Base-by-base conservation (phyloP, 1,140 invertebrate genomes). In the Colletes latitarsis region DNA sequence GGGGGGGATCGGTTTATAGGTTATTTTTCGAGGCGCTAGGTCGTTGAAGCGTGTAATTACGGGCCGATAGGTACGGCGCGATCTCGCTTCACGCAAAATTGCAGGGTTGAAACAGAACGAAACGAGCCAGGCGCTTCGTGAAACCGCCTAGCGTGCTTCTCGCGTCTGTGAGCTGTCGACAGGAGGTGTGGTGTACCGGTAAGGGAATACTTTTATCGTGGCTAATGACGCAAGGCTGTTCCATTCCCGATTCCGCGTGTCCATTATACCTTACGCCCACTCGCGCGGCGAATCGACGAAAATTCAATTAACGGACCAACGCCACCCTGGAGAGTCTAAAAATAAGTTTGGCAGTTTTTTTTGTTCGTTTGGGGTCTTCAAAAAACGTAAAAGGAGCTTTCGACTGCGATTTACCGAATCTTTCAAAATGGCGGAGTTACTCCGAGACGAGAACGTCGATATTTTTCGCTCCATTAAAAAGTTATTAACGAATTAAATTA, bases 161-260 rank as follows among this genome's bases (percentile, higher is more conserved):
- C 55, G 57, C 57, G 30, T 72, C 43, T 41, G 55, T 17, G 57
- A 62, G 57, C 57, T 60, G 70, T 72, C 70, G 70, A 72, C 70
- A 72, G 57, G 70, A 60, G 70, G 70, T 62, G 70, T 72, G 57
- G 70, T 46, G 43, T 49, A 60, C 57, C 9, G 17, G 70, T 60
- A 72, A 72, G 41, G 62, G 70, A 72, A 72, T 72, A 72, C 70
- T 72, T 72, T 72, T 72, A 72, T 72, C 70, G 53, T 10, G 30
- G n/a, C 57, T 72, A 62, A 72, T 60, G 70, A 72, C 57, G 57
- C 21, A 62, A 9, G 70, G 6, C 15, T 30, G 30, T 30, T 30
- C 43, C 43, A 6, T 46, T 3, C 43, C 43, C 43, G 43, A 8
- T 41, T 60, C 41, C 41, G n/a, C 41, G 39, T 49, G 57, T 57